Base-by-base conservation (phyloP, 2,888 invertebrate species). In the Sussaba pulchella region DNA sequence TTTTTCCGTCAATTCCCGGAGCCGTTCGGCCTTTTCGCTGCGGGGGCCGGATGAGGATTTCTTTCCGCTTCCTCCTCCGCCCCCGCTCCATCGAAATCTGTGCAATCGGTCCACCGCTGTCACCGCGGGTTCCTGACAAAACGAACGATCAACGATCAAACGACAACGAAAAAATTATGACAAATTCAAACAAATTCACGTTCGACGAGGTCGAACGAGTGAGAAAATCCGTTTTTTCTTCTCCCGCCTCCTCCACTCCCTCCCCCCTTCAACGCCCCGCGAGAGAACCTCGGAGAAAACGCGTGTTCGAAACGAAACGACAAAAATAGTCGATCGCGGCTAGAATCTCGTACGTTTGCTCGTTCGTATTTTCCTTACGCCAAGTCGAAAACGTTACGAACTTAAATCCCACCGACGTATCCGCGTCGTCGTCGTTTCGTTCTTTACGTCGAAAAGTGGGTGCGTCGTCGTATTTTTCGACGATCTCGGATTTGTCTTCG, bases 91-190 rank as follows among this genome's bases (percentile, higher is more conserved):
- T 86, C 96, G 95, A 92, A 95, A 94, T 93, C 95, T 96, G 91
- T 96, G 96, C 93, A 96, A 94, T 88, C 96, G 96, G 94, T 97
- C 97, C 95, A 96, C 95, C 92, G 96, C 96, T 94, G 95, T 95
- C 93, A 90, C 91, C 80, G 90, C 88, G 86, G 90, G 90, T 88
- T 88, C 92, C 92, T 89, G 86, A 41, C 41, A n/a, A 14, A 45
- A 43, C 24, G 17, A 54, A 41, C 24, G n/a, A n/a, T 4, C n/a
- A 1, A n/a, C n/a, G n/a, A 10, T n/a, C n/a, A n/a, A n/a, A n/a
- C n/a, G n/a, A n/a, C n/a, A 31, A 31, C 6, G 6, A 31, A 31
- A 31, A 31, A 31, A 31, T 5, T 5, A 31, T 31, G 4, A 31
- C 4, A 31, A 6, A 31, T 5, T 5, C 31, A 6, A 2, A 6